phyloP scores from a whole-genome alignment of 2,113 vertebrate genomes.

The Syngnathoides biaculeatus region DNA sequence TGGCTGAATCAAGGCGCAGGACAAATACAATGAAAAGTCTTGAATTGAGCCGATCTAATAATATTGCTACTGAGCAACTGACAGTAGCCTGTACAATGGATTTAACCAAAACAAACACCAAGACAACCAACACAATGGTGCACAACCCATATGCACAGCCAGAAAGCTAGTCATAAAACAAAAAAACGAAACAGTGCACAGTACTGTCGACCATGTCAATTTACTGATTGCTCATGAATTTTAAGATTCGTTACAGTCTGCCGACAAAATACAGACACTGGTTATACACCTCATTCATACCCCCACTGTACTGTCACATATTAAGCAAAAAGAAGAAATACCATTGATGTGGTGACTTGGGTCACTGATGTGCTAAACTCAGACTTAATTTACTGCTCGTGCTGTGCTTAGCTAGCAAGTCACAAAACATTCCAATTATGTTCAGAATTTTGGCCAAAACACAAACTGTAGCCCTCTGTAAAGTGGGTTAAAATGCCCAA shows the following conservation, averaged over 20 bases:
- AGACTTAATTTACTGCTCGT: background rate
- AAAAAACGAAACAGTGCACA: background rate
- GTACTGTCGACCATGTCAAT: background rate
- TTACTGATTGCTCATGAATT: background rate
- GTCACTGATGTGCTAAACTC: background rate
- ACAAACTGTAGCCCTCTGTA: background rate
- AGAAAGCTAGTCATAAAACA: no score
- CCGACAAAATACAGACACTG: background rate
- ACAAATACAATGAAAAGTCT: slow-evolving; percentile 5
- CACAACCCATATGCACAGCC: background rate
- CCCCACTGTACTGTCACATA: background rate
- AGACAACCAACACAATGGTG: slow-evolving; percentile 9
- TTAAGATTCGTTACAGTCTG: background rate
- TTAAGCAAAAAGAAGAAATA: background rate
- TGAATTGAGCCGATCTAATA: slow-evolving; percentile 5
- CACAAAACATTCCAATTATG: background rate
- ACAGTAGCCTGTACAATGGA: slow-evolving; percentile 8
- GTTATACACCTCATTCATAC: background rate
- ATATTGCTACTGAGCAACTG: slow-evolving; percentile 29
- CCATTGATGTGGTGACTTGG: background rate
- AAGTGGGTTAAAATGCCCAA: slow-evolving; percentile 15
- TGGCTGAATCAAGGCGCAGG: slow-evolving; percentile 4
- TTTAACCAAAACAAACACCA: slow-evolving; percentile 16
- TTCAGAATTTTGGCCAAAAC: background rate
- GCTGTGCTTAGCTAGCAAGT: background rate